Base-by-base conservation (phyloP, 2,113 vertebrate genomes). In the Dasyprocta punctata region DNA sequence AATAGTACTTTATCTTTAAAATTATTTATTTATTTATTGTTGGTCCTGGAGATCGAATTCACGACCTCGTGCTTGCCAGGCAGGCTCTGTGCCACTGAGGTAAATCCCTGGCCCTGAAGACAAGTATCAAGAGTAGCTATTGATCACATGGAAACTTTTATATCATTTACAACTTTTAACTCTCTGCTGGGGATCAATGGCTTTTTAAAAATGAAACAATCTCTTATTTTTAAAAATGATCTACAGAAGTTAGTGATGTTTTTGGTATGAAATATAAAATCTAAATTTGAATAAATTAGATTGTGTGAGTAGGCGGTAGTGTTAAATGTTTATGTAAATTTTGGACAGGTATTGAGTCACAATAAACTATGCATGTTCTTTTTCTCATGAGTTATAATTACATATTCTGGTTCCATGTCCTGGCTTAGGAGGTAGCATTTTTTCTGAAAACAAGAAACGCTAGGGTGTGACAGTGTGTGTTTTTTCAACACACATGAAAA, bases 371-470 rank as follows among this genome's bases (percentile, higher is more conserved):
- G 38, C 47, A 81, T 58, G 7, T 54, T 86, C 22, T 71, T 77
- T 92, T 95, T 90, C 60, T 69, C 47, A 93, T 54, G 89, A 95
- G 65, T 92, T 81, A 24, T 93, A 89, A 49, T 96, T 81, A n/a
- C 9, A 2, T 93, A n/a, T 92, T 92, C 73, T 86, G 38, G 91
- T 14, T 87, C 28, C 26, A 65, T 49, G 20, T 77, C 13, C 54
- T 77, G 9, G 10, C 44, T 77, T 96, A 93, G 63, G 36, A 65
- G 83, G 26, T 94, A 56, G 13, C 20, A 24, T 85, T 95, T 67
- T 94, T 67, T 95, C 71, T 80, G 49, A 93, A 95, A 96, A 82
- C 60, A 96, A 87, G 54, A 97, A 94, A 82, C 90, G 90, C 49
- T 91, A 65, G 30, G 9, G 54, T 65, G 54, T 82, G 58, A 54